Evolutionary conservation across 2,888 invertebrate genomes (phyloP).

Genomic region (Carabus problematicus): DNA sequence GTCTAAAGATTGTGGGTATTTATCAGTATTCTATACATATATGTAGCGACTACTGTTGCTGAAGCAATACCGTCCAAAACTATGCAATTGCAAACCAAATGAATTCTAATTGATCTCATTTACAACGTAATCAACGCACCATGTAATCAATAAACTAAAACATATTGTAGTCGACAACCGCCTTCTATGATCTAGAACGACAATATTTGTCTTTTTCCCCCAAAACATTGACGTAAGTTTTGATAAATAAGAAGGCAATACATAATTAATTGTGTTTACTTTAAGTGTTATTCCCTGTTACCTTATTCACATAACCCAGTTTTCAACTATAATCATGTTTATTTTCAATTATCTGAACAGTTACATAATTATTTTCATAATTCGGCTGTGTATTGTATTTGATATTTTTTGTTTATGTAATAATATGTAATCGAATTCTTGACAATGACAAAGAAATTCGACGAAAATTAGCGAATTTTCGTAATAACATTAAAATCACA

Average conservation of each 20-base stretch:
- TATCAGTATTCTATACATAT: too few species aligned
- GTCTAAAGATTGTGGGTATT: slow-evolving; percentile 10
- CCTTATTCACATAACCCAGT: slow-evolving; percentile 4
- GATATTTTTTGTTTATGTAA: not conserved
- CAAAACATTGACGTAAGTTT: slow-evolving; percentile 16
- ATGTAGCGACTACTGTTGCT: not conserved
- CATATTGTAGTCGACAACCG: too few species aligned
- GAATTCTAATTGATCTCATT: not conserved
- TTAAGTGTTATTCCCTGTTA: too few species aligned
- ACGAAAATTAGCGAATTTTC: too few species aligned
- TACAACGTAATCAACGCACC: not conserved
- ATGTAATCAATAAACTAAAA: not conserved
- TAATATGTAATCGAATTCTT: too few species aligned
- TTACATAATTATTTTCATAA: not conserved
- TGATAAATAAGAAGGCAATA: too few species aligned
- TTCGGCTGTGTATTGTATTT: not conserved
- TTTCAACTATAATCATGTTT: not conserved
- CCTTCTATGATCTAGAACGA: too few species aligned
- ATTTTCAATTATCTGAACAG: not conserved
- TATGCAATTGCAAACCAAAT: not conserved
- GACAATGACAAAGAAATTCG: too few species aligned
- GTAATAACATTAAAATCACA: too few species aligned
- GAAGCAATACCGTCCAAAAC: slow-evolving; percentile 13
- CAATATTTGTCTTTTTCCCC: not conserved
- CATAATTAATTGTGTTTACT: too few species aligned